phyloP scores from a whole-genome alignment of 2,113 vertebrate genomes.

The Stictonetta naevosa region DNA sequence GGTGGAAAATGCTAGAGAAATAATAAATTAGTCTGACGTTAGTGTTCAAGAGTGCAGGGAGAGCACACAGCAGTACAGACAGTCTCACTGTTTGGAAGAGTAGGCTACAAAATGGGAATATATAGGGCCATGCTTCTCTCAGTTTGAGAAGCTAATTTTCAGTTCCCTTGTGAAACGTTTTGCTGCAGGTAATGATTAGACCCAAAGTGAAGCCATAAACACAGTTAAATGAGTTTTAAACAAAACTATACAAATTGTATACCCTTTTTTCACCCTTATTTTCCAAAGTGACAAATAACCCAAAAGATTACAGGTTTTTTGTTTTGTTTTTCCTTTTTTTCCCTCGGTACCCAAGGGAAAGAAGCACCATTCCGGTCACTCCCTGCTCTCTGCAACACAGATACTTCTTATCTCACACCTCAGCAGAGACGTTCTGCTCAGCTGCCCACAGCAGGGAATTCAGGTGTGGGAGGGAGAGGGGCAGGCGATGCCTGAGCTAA shows the following conservation, averaged over 20 bases:
- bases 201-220: background rate
- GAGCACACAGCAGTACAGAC: background rate
- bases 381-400: background rate
- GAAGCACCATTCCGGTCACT: background rate
- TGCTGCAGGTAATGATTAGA: fast-evolving
- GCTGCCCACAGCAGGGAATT: background rate
- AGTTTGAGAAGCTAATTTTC: background rate
- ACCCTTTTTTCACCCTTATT: background rate
- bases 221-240: background rate
- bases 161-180: background rate
- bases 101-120: background rate
- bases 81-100: fast-evolving
- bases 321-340: background rate
- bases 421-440: background rate
- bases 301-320: background rate
- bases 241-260: no score
- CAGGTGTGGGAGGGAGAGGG: background rate
- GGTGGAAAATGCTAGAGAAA: background rate
- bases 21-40: fast-evolving
- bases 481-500: background rate
- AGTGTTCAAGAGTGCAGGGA: background rate
- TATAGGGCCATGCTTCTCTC: background rate
- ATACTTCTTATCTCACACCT: background rate
- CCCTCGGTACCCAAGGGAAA: background rate
- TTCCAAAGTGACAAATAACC: background rate